A percentile compares a stretch with the other conserved stretches of the same genome.
Evolutionary conservation across 2,113 vertebrate species (phyloP).

Genomic region (Campylorhamphus procurvoides): DNA sequence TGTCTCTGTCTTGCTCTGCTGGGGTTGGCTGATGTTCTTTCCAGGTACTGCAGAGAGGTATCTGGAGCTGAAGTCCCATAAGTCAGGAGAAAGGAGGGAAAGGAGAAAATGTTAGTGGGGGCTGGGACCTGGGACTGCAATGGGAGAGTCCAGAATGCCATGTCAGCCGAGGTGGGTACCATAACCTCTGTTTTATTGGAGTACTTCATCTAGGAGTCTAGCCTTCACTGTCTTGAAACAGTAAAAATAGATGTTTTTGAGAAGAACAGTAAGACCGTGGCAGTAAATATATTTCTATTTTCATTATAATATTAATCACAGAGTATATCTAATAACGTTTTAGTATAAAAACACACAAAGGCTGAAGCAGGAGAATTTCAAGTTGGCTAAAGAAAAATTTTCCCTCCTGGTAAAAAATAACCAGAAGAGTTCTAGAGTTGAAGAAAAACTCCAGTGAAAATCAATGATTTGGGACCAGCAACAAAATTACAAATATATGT

Average conservation of each 20-base stretch:
- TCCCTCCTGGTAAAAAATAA: neutral
- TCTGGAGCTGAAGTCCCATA: neutral
- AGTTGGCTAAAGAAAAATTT: neutral
- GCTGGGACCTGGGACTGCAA: neutral
- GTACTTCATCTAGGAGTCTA: neutral
- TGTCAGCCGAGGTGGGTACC: neutral
- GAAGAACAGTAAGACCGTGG: neutral
- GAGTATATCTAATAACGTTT: neutral
- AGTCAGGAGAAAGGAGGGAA: neutral
- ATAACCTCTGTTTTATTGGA: neutral
- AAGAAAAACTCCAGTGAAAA: neutral
- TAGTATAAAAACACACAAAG: neutral
- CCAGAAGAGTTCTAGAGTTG: neutral
- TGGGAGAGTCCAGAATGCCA: neutral
- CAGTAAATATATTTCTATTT: neutral
- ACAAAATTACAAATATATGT: neutral
- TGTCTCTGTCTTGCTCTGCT: neutral
- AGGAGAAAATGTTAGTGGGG: neutral
- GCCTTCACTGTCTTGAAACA: neutral
- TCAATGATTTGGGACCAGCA: neutral
- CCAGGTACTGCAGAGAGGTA: neutral
- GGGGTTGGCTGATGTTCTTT: neutral
- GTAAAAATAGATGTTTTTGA: neutral
- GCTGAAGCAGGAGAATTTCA: neutral
- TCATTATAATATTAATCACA: neutral